Conservation (phyloP, 2,113 vertebrate species). For the Myrmecophaga tridactyla region DNA sequence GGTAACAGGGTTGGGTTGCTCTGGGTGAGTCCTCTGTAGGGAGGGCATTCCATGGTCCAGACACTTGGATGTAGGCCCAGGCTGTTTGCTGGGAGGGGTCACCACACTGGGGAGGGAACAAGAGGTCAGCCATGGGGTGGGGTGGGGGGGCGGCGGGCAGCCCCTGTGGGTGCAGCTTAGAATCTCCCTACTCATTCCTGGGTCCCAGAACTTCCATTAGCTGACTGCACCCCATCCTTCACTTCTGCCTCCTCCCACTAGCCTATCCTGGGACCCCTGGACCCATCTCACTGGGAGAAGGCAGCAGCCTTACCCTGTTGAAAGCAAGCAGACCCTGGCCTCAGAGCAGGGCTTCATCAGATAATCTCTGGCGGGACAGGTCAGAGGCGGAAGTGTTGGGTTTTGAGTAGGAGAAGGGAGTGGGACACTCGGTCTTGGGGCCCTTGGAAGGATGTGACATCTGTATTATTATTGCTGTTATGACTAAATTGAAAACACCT, state of each 20-base stretch:
- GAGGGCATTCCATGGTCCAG: background rate
- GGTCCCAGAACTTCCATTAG: background rate
- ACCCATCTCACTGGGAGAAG: background rate
- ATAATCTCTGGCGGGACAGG: background rate
- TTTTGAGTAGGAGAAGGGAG: background rate
- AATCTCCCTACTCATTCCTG: background rate
- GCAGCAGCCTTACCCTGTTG: background rate
- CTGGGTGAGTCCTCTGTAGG: background rate
- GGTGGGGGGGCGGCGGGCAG: background rate
- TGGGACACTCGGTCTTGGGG: background rate
- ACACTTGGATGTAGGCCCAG: background rate
- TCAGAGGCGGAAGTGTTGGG: background rate
- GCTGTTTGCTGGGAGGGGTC: background rate
- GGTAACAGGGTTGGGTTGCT: background rate
- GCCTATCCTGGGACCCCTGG: background rate
- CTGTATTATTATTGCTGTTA: background rate
- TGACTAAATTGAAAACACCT: background rate
- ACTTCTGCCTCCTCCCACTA: background rate
- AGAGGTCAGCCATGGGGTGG: background rate
- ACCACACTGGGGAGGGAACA: background rate
- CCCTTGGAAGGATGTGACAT: background rate
- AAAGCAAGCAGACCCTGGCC: background rate
- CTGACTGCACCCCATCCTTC: background rate
- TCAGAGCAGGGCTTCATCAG: background rate
- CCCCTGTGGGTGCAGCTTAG: background rate